Conservation (phyloP, 2,888 invertebrate genomes). For the Dexiosoma caninum region DNA sequence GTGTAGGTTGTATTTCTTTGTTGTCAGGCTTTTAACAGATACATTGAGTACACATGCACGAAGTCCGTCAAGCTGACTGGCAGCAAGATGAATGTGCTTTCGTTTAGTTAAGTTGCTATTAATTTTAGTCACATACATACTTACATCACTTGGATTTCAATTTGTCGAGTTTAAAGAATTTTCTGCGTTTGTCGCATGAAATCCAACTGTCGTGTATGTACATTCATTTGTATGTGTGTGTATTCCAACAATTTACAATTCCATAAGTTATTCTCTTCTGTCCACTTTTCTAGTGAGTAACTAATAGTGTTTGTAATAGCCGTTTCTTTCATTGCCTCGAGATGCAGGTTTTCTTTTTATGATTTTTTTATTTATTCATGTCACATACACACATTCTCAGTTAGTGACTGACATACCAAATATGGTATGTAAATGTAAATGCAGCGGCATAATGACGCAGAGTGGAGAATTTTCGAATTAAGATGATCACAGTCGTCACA, state of each 20-base stretch:
- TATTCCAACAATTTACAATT: neutral
- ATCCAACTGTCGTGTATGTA: neutral
- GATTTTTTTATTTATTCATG: constrained; percentile 47
- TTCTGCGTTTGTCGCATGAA: constrained; percentile 30
- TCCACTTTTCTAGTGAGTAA: constrained; percentile 18
- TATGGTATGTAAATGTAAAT: constrained; percentile 2
- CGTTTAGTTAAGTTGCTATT: constrained; percentile 42
- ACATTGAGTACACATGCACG: neutral
- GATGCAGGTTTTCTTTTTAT: neutral
- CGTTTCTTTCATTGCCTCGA: neutral
- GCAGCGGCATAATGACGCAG: neutral
- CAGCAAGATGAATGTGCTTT: neutral
- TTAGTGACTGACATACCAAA: constrained; percentile 37
- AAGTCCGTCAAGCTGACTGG: neutral
- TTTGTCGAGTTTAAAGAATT: constrained; percentile 40
- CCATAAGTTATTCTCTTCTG: neutral
- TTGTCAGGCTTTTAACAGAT: neutral
- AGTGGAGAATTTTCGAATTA: neutral
- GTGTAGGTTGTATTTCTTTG: constrained; percentile 2
- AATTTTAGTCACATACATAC: constrained; percentile 52
- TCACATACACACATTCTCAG: constrained; percentile 28
- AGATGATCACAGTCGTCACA: neutral
- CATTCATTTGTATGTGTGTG: neutral
- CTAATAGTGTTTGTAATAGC: constrained; percentile 31
- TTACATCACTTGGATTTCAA: constrained; percentile 46